phyloP scores from a whole-genome alignment of 2,113 vertebrate genomes.

The Callocephalon fimbriatum region DNA sequence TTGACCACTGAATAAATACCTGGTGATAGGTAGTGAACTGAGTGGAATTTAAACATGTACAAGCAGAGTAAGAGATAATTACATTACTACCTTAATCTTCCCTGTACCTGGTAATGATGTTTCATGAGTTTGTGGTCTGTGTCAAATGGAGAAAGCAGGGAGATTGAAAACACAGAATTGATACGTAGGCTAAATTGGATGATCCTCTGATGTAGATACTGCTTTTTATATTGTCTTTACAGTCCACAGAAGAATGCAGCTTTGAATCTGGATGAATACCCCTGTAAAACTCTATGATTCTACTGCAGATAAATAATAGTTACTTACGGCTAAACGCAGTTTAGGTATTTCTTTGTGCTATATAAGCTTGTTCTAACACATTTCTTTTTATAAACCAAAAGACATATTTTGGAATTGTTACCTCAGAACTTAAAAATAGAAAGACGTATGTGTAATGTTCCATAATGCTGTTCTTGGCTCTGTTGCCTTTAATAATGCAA shows the following conservation, averaged over 20 bases:
- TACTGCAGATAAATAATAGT: neutral
- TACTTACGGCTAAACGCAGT: neutral
- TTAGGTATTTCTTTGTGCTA: neutral
- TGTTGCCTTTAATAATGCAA: neutral
- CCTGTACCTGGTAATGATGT: rapidly evolving
- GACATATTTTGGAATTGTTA: neutral
- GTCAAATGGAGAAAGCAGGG: neutral
- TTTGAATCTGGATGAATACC: neutral
- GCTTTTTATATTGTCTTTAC: neutral
- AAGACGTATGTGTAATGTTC: neutral
- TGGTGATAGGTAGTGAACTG: neutral
- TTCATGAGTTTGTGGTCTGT: neutral
- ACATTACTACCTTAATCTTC: rapidly evolving
- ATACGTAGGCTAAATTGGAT: neutral
- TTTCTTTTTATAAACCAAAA: neutral
- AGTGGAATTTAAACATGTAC: neutral
- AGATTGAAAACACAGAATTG: neutral
- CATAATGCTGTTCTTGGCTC: neutral
- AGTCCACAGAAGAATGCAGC: neutral
- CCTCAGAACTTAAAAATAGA: slow-evolving; percentile 1
- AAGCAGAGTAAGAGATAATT: neutral
- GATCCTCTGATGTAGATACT: too few species aligned
- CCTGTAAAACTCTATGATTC: neutral
- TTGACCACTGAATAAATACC: neutral
- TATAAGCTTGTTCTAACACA: neutral